phyloP scores from a whole-genome alignment of 2,888 invertebrate genomes.

The Eustalomyia histrio region DNA sequence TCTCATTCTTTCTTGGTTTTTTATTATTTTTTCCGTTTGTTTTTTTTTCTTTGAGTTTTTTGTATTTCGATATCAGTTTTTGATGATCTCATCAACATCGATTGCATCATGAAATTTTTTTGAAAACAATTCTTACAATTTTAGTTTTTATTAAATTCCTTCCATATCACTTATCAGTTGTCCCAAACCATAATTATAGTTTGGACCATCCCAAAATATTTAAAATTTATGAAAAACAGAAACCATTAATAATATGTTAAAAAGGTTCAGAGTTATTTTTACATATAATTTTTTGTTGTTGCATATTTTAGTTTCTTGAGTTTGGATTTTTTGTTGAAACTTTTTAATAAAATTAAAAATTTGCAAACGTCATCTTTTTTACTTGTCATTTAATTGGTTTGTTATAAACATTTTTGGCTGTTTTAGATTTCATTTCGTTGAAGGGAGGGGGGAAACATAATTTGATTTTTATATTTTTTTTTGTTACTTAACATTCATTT shows the following conservation, averaged over 20 bases:
- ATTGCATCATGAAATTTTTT: slow-evolving; percentile 61
- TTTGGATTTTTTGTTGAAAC: not conserved
- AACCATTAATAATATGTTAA: not conserved
- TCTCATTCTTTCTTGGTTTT: not conserved
- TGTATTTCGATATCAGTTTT: slow-evolving; percentile 46
- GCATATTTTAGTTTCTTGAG: not conserved
- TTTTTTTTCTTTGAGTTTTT: slow-evolving; percentile 20
- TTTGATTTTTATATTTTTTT: too few species aligned
- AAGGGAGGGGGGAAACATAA: too few species aligned
- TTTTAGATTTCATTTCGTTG: too few species aligned
- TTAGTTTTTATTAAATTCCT: slow-evolving; percentile 9
- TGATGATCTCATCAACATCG: slow-evolving; percentile 51
- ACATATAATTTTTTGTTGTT: not conserved
- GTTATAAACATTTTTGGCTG: too few species aligned
- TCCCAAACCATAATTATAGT: not conserved
- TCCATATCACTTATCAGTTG: not conserved
- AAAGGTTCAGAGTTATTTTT: not conserved
- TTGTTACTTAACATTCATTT: not conserved
- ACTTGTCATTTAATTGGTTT: slow-evolving; percentile 24
- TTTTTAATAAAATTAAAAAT: slow-evolving; percentile 33
- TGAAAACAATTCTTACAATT: slow-evolving; percentile 33
- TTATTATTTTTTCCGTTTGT: not conserved
- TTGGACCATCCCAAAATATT: slow-evolving; percentile 6
- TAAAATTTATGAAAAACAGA: not conserved
- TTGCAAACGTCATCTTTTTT: slow-evolving; percentile 19